phyloP scores from a whole-genome alignment of 2,888 invertebrate species.

The Taenaris catops region DNA sequence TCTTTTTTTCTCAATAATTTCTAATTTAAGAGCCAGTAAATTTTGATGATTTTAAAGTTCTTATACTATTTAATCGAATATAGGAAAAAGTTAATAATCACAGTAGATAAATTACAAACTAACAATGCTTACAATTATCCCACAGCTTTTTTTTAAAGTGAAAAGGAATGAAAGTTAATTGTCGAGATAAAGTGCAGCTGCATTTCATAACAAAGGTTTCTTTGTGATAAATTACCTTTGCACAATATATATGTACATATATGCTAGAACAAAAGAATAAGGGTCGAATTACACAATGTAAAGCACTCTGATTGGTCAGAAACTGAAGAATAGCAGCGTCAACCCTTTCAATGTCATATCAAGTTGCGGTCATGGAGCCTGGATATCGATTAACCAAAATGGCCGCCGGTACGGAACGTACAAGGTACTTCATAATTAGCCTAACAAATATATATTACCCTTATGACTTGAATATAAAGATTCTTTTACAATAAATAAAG shows the following conservation, averaged over 20 bases:
- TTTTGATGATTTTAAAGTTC: too few relatives aligned
- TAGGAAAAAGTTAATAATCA: too few relatives aligned
- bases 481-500: slow-evolving; percentile 13
- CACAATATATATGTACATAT: slow-evolving; percentile 8
- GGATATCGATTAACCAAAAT: slow-evolving; percentile 42
- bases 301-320: slow-evolving; percentile 34
- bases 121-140: too few relatives aligned
- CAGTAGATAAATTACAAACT: too few relatives aligned
- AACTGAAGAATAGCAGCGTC: slow-evolving; percentile 31
- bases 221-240: slow-evolving; percentile 1
- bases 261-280: slow-evolving; percentile 11
- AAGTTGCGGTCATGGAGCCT: slow-evolving; percentile 39
- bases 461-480: slow-evolving; percentile 15
- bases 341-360: slow-evolving; percentile 37
- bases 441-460: slow-evolving; percentile 5
- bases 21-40: too few relatives aligned
- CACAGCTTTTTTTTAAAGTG: too few relatives aligned
- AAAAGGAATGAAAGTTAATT: too few relatives aligned
- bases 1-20: too few relatives aligned
- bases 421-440: slow-evolving; percentile 8
- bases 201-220: slow-evolving; percentile 6
- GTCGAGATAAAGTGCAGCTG: slow-evolving; percentile 7
- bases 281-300: slow-evolving; percentile 17
- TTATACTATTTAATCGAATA: too few relatives aligned
- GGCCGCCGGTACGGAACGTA: slow-evolving; percentile 29